Evolutionary conservation across 2,888 invertebrate species (phyloP).

Genomic region (Fabriciana adippe): DNA sequence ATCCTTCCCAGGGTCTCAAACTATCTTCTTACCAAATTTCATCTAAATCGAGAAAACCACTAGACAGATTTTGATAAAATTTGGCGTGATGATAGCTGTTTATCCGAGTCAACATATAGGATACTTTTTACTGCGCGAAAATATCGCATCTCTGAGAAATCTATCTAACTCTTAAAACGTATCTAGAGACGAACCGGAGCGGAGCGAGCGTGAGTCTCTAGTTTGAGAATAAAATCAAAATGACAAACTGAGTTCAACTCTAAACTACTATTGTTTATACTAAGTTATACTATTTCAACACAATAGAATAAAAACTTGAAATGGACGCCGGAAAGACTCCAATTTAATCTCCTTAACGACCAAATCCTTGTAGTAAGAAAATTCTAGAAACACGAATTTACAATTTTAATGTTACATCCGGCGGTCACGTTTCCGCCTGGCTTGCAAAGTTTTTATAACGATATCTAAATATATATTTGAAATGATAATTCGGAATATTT

Average conservation of each 20-base stretch:
- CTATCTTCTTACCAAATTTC: no score
- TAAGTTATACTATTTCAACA: not conserved
- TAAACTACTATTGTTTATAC: no score
- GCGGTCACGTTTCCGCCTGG: slow-evolving; percentile 1
- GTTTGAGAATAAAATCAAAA: not conserved
- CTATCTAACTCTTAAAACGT: no score
- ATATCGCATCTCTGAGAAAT: no score
- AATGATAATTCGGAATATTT: slow-evolving; percentile 4
- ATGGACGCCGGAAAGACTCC: slow-evolving; percentile 5
- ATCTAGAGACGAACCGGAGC: no score
- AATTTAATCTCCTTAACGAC: slow-evolving; percentile 18
- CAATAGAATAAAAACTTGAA: slow-evolving; percentile 11
- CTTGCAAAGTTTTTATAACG: slow-evolving; percentile 6
- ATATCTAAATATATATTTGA: slow-evolving; percentile 1
- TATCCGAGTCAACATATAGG: no score
- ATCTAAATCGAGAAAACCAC: no score
- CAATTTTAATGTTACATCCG: slow-evolving; percentile 13
- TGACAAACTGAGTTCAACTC: slow-evolving; percentile 1
- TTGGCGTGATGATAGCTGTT: no score
- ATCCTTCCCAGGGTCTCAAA: no score
- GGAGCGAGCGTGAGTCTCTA: no score
- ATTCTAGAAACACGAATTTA: slow-evolving; percentile 16
- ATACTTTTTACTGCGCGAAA: no score
- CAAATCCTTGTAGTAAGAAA: slow-evolving; percentile 11
- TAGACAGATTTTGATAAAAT: no score